phyloP scores from a whole-genome alignment of 2,113 vertebrate genomes.

The Anolis sagrei region DNA sequence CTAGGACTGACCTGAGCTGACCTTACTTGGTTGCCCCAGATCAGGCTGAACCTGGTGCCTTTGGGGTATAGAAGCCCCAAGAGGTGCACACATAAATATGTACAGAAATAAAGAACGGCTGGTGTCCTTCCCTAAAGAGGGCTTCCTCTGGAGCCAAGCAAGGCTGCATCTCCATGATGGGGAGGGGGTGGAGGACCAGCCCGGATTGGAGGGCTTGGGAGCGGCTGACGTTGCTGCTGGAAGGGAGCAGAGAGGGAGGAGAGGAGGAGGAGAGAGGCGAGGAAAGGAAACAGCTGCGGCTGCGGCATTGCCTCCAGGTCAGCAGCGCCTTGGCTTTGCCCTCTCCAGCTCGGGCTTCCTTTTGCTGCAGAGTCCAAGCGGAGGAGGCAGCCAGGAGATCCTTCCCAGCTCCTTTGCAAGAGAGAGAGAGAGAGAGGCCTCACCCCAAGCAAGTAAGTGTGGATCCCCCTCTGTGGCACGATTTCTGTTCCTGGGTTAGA shows the following conservation, averaged over 20 bases:
- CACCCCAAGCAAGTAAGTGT: not conserved
- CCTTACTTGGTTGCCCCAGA: too few relatives aligned
- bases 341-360: not conserved
- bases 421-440: not conserved
- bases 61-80: too few relatives aligned
- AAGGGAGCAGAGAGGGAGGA: not conserved
- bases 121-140: too few relatives aligned
- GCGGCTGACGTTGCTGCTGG: constrained; percentile 40
- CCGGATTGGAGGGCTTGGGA: constrained; percentile 48
- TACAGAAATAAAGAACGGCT: too few relatives aligned
- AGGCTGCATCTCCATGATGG: not conserved
- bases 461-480: not conserved
- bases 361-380: too few relatives aligned
- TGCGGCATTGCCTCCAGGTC: constrained; percentile 35
- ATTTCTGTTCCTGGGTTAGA: too few relatives aligned
- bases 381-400: too few relatives aligned
- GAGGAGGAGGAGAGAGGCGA: not conserved
- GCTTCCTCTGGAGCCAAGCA: too few relatives aligned
- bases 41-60: too few relatives aligned
- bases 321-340: not conserved
- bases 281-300: constrained; percentile 41
- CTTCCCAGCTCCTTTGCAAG: too few relatives aligned
- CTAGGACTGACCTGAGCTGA: too few relatives aligned
- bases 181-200: constrained; percentile 31
- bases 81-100: too few relatives aligned